phyloP scores from a whole-genome alignment of 2,113 vertebrate species.

The Vimba vimba region DNA sequence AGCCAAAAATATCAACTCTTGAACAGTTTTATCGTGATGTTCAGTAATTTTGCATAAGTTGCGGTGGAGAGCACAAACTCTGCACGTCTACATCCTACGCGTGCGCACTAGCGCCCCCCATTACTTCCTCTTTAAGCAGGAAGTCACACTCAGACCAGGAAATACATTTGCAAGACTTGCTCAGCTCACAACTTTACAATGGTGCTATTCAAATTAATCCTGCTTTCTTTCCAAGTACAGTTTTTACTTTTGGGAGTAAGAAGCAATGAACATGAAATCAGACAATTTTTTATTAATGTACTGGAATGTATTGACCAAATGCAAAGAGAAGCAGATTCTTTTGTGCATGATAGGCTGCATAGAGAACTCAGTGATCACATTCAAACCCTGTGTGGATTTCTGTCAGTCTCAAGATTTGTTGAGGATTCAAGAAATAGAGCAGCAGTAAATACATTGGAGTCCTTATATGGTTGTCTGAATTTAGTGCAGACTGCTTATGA shows the following conservation, averaged over 20 bases:
- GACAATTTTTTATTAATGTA: background rate
- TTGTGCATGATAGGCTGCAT: background rate
- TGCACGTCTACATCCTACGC: too few species aligned
- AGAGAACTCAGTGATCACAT: background rate
- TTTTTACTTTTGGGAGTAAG: background rate
- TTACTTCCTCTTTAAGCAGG: too few species aligned
- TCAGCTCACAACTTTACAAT: too few species aligned
- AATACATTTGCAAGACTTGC: too few species aligned
- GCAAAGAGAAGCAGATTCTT: background rate
- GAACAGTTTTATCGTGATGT: too few species aligned
- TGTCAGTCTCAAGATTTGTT: background rate
- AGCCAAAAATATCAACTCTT: too few species aligned
- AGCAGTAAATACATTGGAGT: background rate
- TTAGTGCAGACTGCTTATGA: background rate
- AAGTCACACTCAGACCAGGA: too few species aligned
- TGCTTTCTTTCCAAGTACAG: too few species aligned
- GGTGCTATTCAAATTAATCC: too few species aligned
- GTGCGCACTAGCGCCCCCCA: too few species aligned
- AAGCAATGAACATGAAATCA: background rate
- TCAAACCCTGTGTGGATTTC: background rate
- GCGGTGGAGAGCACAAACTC: too few species aligned
- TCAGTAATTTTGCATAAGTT: too few species aligned
- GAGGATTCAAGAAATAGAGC: constrained; percentile 6
- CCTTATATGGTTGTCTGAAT: background rate
- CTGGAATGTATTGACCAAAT: background rate